Conservation (phyloP, 1,140 invertebrate genomes). For the Trachelipus rathkii region DNA sequence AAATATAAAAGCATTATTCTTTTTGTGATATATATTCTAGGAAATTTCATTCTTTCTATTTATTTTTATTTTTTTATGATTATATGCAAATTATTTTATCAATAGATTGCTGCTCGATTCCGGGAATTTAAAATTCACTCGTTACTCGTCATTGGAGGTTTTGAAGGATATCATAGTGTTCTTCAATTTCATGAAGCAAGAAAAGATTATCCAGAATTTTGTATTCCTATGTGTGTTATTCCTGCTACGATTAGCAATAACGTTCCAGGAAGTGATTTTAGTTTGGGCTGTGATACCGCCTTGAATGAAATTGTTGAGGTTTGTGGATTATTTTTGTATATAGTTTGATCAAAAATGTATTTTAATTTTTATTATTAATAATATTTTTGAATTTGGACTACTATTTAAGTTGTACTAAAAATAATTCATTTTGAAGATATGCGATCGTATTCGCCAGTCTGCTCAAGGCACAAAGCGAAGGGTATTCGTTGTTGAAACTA, state of each 20-base stretch:
- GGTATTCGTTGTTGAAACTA: conserved; percentile 97
- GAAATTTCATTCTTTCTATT: too few species aligned
- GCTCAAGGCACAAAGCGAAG: conserved; percentile 89
- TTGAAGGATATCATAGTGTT: conserved; percentile 92
- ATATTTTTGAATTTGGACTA: too few species aligned
- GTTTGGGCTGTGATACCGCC: conserved; percentile 94
- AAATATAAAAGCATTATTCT: too few species aligned
- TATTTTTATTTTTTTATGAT: too few species aligned
- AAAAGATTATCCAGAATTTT: conserved; percentile 75
- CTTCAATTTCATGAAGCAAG: conserved; percentile 72
- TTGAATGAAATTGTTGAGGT: conserved; percentile 97
- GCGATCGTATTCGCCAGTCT: conserved; percentile 91
- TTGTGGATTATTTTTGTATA: conserved; percentile 45
- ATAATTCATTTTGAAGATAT: conserved; percentile 62
- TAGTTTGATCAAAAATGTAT: too few species aligned
- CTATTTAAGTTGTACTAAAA: too few species aligned
- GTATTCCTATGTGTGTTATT: conserved; percentile 91
- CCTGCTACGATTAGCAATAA: conserved; percentile 94
- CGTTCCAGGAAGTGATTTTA: conserved; percentile 87
- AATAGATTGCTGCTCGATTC: conserved; percentile 70
- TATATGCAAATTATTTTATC: too few species aligned
- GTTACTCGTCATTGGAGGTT: conserved; percentile 92
- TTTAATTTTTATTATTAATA: too few species aligned
- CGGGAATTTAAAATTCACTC: conserved; percentile 88
- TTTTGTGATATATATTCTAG: too few species aligned